Conservation (phyloP, 2,888 invertebrate species). For the Pantelozetes paolii region DNA sequence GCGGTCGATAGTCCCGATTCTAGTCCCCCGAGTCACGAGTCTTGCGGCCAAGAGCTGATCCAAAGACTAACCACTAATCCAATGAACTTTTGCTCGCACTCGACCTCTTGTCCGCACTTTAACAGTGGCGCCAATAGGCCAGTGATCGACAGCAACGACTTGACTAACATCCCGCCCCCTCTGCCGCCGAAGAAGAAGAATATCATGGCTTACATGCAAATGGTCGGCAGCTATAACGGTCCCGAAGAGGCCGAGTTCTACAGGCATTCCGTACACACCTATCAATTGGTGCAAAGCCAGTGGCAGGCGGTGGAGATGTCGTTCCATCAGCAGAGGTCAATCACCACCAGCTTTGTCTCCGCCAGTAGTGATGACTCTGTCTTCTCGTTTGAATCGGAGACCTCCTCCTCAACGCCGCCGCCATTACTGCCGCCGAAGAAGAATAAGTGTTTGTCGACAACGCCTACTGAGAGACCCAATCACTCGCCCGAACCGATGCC, state of each 20-base stretch:
- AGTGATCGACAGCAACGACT: slow-evolving; percentile 9
- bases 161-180: slow-evolving; percentile 62
- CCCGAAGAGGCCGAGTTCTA: slow-evolving; percentile 67
- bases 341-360: slow-evolving; percentile 42
- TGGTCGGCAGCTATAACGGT: slow-evolving; percentile 83
- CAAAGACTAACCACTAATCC: background rate
- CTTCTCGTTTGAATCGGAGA: slow-evolving; percentile 11
- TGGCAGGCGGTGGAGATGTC: slow-evolving; percentile 54
- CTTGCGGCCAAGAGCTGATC: background rate
- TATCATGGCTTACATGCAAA: slow-evolving; percentile 71
- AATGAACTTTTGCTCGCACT: slow-evolving; percentile 43
- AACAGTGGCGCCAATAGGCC: no score
- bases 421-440: slow-evolving; percentile 6
- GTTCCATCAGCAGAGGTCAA: slow-evolving; percentile 44
- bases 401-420: slow-evolving; percentile 34
- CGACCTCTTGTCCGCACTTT: slow-evolving; percentile 44
- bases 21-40: slow-evolving; percentile 9
- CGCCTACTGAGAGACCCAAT: background rate
- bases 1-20: background rate
- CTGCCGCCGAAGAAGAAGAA: slow-evolving; percentile 88
- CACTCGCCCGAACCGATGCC: background rate
- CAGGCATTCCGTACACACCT: slow-evolving; percentile 80
- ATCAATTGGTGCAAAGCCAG: slow-evolving; percentile 60
- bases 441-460: background rate
- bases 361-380: slow-evolving; percentile 36